Percentiles rank a stretch among this genome's conserved stretches.
Evolutionary conservation across 2,113 vertebrate species (phyloP).

Genomic region (Plestiodon gilberti): DNA sequence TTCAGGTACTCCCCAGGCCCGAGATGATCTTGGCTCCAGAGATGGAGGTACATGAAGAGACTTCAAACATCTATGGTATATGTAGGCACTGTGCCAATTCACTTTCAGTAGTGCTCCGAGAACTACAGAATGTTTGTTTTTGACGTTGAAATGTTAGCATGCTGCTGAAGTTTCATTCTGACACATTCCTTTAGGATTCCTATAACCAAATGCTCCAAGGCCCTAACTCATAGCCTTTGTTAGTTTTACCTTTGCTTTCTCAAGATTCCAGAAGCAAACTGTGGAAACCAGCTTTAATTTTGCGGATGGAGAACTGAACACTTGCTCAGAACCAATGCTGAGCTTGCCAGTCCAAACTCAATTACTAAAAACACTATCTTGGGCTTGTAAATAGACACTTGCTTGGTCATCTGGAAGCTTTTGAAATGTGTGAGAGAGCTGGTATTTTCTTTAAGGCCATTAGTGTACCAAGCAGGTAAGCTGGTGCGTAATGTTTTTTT

Average conservation of each 20-base stretch:
- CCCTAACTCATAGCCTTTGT: background rate
- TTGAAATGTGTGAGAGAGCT: background rate
- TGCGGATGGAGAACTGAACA: constrained; percentile 13
- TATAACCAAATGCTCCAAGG: background rate
- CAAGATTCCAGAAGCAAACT: background rate
- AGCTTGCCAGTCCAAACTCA: constrained; percentile 25
- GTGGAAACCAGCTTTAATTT: constrained; percentile 15
- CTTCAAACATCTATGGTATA: background rate
- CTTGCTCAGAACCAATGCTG: background rate
- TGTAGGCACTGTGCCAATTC: background rate
- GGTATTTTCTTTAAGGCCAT: background rate
- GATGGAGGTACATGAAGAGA: background rate
- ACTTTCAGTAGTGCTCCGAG: background rate
- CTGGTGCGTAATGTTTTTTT: background rate
- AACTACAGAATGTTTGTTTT: background rate
- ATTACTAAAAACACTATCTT: constrained; percentile 12
- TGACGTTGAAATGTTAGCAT: background rate
- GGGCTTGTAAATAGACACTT: background rate
- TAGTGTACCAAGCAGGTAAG: background rate
- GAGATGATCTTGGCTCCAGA: background rate
- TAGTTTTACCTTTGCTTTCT: background rate
- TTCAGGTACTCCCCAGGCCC: background rate
- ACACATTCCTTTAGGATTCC: background rate
- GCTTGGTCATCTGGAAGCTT: background rate
- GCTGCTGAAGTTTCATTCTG: background rate